A percentile compares a stretch with the other conserved stretches of the same genome.
Conservation (phyloP, 2,113 vertebrate genomes). For the Bungarus multicinctus region DNA sequence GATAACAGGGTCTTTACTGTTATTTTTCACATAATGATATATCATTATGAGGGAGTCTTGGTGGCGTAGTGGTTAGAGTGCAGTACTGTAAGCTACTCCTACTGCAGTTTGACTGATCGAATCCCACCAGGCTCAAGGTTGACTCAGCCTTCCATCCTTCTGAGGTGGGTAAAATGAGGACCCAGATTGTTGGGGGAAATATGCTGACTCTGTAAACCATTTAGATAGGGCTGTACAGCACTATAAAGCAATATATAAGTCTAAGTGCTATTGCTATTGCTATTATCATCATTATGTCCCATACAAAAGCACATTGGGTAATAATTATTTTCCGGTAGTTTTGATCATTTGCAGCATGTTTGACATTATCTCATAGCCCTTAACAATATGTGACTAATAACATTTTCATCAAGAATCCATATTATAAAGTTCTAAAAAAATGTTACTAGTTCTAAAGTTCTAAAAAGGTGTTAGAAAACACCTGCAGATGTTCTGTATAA, state of each 20-base stretch:
- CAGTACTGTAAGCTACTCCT: no score
- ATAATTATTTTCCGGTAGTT: not conserved
- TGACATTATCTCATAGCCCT: not conserved
- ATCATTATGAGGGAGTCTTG: no score
- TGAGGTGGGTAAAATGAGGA: no score
- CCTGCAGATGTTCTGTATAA: not conserved
- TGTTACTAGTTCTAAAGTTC: not conserved
- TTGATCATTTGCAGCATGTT: not conserved
- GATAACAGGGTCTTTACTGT: not conserved
- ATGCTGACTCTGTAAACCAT: no score
- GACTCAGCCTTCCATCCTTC: no score
- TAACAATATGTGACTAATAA: not conserved
- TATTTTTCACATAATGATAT: not conserved
- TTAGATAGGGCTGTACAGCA: no score
- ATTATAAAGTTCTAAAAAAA: fast-evolving
- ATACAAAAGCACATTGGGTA: not conserved
- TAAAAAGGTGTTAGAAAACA: fast-evolving
- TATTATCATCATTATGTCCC: not conserved
- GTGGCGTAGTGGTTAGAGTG: no score
- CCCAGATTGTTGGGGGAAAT: no score
- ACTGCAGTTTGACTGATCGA: no score
- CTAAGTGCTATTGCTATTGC: no score
- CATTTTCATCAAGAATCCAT: not conserved
- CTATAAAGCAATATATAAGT: no score
- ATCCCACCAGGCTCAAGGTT: no score